Evolutionary conservation across 2,797 vertebrate genomes (phyloP).

Genomic region (Bryconaethiops microstoma): DNA sequence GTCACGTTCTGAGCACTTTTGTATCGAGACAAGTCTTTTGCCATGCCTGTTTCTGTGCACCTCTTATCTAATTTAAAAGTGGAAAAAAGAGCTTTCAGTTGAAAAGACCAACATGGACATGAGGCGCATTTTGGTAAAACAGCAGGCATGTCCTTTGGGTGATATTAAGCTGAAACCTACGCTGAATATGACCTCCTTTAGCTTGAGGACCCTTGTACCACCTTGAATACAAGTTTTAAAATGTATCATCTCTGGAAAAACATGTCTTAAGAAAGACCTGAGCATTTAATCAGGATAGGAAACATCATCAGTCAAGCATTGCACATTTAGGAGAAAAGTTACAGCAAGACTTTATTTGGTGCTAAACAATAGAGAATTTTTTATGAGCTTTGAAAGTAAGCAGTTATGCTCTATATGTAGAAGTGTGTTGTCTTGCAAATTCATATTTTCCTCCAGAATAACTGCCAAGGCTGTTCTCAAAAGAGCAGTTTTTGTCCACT

Average conservation of each 20-base stretch:
- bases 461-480: neutral
- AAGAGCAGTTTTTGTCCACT: constrained; percentile 20
- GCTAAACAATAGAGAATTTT: neutral
- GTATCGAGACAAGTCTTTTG: constrained; percentile 10
- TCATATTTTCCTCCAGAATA: neutral
- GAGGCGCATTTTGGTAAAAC: constrained; percentile 44
- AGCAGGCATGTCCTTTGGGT: constrained; percentile 63
- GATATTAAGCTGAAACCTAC: constrained; percentile 68
- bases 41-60: constrained; percentile 20
- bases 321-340: constrained; percentile 25
- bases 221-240: constrained; percentile 63
- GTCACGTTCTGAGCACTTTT: constrained; percentile 14
- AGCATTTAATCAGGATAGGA: constrained; percentile 46
- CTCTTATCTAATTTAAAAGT: constrained; percentile 13
- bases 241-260: constrained; percentile 71
- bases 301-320: constrained; percentile 33
- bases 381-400: neutral
- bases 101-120: constrained; percentile 14
- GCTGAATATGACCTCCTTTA: constrained; percentile 73
- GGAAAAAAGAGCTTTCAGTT: constrained; percentile 20
- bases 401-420: neutral
- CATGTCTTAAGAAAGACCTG: constrained; percentile 50
- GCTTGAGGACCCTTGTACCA: constrained; percentile 62
- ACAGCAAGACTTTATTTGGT: constrained; percentile 26
- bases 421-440: neutral